phyloP scores from a whole-genome alignment of 2,113 vertebrate genomes.

The Ctenodactylus gundi region DNA sequence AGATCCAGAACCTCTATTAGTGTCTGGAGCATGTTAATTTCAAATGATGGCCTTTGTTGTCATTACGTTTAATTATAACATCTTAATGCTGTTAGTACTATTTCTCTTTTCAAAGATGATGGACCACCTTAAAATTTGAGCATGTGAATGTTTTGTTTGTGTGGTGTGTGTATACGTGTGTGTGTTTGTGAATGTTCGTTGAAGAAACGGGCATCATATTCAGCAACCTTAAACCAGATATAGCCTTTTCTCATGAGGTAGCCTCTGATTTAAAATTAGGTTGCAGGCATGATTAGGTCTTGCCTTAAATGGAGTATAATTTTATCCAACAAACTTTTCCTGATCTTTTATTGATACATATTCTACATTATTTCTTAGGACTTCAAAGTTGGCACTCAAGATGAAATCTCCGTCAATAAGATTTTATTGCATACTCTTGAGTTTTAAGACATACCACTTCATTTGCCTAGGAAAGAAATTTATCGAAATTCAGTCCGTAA shows the following conservation, averaged over 20 bases:
- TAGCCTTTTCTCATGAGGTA: not conserved
- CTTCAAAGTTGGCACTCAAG: not conserved
- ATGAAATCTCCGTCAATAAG: not conserved
- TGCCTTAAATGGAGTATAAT: not conserved
- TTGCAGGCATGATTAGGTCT: not conserved
- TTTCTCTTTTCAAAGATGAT: not conserved
- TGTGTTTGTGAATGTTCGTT: too few species aligned
- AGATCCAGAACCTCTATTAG: not conserved
- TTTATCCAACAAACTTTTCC: not conserved
- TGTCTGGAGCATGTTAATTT: not conserved
- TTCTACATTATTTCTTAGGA: not conserved
- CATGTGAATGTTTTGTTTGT: not conserved
- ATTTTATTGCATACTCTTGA: not conserved
- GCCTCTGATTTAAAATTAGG: slow-evolving; percentile 18
- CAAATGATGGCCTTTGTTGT: not conserved
- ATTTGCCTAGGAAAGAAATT: slow-evolving; percentile 36
- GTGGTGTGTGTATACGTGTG: too few species aligned
- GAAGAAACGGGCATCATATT: too few species aligned
- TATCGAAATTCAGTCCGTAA: not conserved
- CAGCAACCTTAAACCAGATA: not conserved
- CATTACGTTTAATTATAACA: not conserved
- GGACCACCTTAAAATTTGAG: not conserved
- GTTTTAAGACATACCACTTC: slow-evolving; percentile 17
- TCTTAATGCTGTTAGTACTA: not conserved
- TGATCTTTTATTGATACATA: slow-evolving; percentile 16